Percentiles rank a stretch among this genome's conserved stretches.
These are phyloP conservation scores for Melanophora roralis DNA, from an alignment of 2,888 invertebrate species.

Conservation along the genomic window DNA sequence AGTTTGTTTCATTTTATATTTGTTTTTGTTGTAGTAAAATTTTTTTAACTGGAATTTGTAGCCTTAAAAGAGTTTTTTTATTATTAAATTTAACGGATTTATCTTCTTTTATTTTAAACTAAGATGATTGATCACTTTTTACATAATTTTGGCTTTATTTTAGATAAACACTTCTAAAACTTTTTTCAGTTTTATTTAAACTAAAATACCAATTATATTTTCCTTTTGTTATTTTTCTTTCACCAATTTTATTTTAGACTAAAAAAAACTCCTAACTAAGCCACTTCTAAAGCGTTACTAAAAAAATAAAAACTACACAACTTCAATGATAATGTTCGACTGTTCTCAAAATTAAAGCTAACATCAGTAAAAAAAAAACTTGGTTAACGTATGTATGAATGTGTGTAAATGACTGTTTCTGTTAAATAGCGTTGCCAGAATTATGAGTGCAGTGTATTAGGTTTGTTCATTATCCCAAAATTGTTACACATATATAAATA, in stretches of 20 bases:
- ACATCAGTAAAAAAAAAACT: conserved; percentile 14
- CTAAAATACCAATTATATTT: background rate
- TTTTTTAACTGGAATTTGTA: conserved; percentile 51
- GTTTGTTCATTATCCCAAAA: no score
- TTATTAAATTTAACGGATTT: no score
- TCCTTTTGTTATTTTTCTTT: conserved; percentile 5
- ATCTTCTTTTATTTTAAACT: conserved; percentile 3
- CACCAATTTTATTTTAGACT: background rate
- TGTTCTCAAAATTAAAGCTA: conserved; percentile 21
- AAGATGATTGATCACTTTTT: conserved; percentile 33
- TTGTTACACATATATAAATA: no score
- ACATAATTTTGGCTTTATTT: conserved; percentile 29
- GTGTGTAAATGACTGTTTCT: background rate
- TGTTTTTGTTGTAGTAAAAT: conserved; percentile 26
- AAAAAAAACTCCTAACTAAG: background rate
- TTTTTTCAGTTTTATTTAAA: background rate
- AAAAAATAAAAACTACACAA: conserved; percentile 1
- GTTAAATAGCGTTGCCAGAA: no score
- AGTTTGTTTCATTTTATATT: conserved; percentile 55
- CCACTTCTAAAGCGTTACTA: conserved; percentile 8
- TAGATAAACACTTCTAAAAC: background rate
- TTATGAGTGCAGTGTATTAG: no score
- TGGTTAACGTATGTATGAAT: background rate
- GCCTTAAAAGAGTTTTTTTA: conserved; percentile 48
- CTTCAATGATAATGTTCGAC: conserved; percentile 25